Percentiles rank a stretch among this genome's conserved stretches.
Evolutionary conservation across 2,797 vertebrate species (phyloP).

Genomic region (Clamator glandarius): DNA sequence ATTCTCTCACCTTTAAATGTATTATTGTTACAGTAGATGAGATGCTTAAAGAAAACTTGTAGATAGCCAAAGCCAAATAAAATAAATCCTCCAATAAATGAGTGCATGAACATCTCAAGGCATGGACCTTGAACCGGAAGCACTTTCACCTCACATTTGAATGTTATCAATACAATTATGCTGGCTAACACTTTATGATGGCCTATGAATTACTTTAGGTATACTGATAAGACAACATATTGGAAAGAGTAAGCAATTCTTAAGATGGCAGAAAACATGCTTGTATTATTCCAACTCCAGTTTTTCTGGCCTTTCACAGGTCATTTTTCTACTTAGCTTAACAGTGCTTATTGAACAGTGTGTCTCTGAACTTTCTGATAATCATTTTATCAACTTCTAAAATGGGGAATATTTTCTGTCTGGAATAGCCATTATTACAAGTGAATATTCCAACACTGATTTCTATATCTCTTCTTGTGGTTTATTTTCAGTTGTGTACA

Average conservation of each 20-base stretch:
- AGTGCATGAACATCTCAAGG: background rate
- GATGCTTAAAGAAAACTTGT: background rate
- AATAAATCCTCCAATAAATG: background rate
- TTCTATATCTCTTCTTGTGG: background rate
- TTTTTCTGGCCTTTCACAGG: background rate
- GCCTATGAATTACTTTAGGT: background rate
- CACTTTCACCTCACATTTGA: background rate
- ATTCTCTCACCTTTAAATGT: background rate
- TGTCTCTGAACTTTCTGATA: background rate
- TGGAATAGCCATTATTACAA: rapidly evolving
- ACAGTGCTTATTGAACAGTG: background rate
- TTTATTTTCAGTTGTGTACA: background rate
- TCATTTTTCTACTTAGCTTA: background rate
- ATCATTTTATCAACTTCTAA: background rate
- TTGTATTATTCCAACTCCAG: background rate
- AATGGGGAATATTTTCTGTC: background rate
- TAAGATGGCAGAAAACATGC: background rate
- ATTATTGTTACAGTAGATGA: background rate
- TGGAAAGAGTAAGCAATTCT: background rate
- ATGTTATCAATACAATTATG: background rate
- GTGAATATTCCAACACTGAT: background rate
- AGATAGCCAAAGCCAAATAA: background rate
- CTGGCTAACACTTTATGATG: background rate
- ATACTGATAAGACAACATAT: background rate
- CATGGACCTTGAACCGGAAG: background rate